Conservation (phyloP, 37 sponge, comb jelly and placozoan species). For the Petrosia ficiformis region DNA sequence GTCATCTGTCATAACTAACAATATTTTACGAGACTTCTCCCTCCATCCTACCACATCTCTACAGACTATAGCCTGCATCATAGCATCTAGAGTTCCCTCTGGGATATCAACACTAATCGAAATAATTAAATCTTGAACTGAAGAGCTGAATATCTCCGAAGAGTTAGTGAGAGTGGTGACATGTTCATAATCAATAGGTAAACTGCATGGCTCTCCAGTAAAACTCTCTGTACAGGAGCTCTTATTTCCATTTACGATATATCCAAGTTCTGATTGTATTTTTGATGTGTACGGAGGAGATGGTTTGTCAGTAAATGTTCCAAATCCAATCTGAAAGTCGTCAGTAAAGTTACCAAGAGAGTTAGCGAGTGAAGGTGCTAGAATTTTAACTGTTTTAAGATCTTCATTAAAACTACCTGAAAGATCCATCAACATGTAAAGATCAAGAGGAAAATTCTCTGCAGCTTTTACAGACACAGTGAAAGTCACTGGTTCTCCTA, state of each 20-base stretch:
- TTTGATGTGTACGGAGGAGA: constrained; percentile 20
- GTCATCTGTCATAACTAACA: constrained; percentile 13
- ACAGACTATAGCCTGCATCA: constrained; percentile 4
- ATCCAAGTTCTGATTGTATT: not conserved
- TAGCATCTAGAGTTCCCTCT: constrained; percentile 5
- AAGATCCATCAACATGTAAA: constrained; percentile 65
- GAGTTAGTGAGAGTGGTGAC: constrained; percentile 31
- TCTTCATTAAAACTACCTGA: constrained; percentile 30
- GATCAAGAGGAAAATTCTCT: constrained; percentile 47
- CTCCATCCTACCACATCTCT: constrained; percentile 45
- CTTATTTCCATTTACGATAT: not conserved
- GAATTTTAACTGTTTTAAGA: constrained; percentile 14
- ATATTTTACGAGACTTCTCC: not conserved
- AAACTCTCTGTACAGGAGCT: not conserved
- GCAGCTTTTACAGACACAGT: constrained; percentile 4
- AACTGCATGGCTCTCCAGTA: not conserved
- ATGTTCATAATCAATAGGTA: constrained; percentile 54
- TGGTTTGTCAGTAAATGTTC: constrained; percentile 61
- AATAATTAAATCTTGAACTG: not conserved
- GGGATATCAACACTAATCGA: constrained; percentile 2
- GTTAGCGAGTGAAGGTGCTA: constrained; percentile 21
- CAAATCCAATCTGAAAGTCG: constrained; percentile 57
- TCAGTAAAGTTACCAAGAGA: constrained; percentile 17
- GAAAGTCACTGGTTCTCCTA: constrained; percentile 35
- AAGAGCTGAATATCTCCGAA: not conserved